Conservation (phyloP, 2,888 invertebrate species). For the Tenthredo amoena region DNA sequence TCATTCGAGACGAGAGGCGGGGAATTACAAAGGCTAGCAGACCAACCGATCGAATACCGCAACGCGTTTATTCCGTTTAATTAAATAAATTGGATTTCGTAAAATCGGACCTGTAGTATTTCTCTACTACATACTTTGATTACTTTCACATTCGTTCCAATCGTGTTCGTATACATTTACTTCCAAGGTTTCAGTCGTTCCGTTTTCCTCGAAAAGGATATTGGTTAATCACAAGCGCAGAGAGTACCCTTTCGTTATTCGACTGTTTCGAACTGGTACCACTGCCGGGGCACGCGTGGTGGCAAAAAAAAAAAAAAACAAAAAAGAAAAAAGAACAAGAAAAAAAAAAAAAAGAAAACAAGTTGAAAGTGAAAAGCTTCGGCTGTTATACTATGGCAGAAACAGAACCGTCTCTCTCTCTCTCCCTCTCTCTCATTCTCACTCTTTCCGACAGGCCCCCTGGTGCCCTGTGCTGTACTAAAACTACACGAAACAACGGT, state of each 20-base stretch:
- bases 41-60: conserved; percentile 35
- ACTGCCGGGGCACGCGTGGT: not conserved
- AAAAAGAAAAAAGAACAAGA: not conserved
- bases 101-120: conserved; percentile 42
- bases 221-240: conserved; percentile 39
- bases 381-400: conserved; percentile 2
- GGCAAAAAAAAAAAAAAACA: not conserved
- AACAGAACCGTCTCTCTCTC: conserved; percentile 8
- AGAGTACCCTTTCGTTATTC: conserved; percentile 14
- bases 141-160: not conserved
- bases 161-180: not conserved
- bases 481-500: conserved; percentile 36
- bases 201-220: conserved; percentile 18
- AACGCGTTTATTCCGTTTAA: conserved; percentile 55
- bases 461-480: conserved; percentile 4
- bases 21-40: conserved; percentile 8
- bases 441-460: conserved; percentile 6
- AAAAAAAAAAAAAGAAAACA: not conserved
- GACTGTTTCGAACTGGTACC: not conserved
- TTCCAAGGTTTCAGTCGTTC: conserved; percentile 15
- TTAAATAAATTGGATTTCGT: conserved; percentile 53
- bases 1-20: not conserved
- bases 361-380: conserved; percentile 46
- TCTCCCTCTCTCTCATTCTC: not conserved
- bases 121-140: not conserved